Base-by-base conservation (phyloP, 2,888 invertebrate genomes). In the Eupsilia transversa region DNA sequence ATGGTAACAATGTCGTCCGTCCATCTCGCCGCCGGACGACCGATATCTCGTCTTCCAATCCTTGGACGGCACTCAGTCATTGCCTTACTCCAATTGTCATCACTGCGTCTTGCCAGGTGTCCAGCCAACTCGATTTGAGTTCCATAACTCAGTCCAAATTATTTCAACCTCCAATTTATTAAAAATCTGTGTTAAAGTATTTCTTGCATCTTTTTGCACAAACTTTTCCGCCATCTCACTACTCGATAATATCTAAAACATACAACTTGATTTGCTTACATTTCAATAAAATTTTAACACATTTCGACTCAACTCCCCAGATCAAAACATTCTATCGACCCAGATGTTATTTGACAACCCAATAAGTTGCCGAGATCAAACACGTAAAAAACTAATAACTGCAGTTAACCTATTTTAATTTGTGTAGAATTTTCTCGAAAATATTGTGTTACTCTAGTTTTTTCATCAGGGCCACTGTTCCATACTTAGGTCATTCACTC, bases 291-390 rank as follows among this genome's bases (percentile, higher is more conserved):
- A 66, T 63, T n/a, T 61, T 33, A 69, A 84, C 52, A 70, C 43
- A 69, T 63, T 56, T 49, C 64, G n/a, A 33, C 52, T 20, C 49
- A 43, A 69, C 38, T 61, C 49, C 12, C 17, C 60, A 38, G 68
- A 85, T 82, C 52, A 82, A 76, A 85, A 85, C 77, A 76, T 76
- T 77, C 14, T 43, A 20, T 72, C 67, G 83, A 82, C 85, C 82
- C 56, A 82, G 59, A 77, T 82, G 69, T 70, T 81, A 20, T 82
- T 63, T 82, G 85, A 82, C 82, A 85, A 69, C 49, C 33, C 61
- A 63, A 67, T 59, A 41, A 60, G 68, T 66, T 84, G 27, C n/a
- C 35, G 57, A 82, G 59, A 82, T 82, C 83, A 85, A 85, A 82
- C 43, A 63, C 66, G 54, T 52, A 57, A 46, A 78, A 49, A 72